Evolutionary conservation across 2,113 vertebrate genomes (phyloP).

Genomic region (Apteryx mantelli): DNA sequence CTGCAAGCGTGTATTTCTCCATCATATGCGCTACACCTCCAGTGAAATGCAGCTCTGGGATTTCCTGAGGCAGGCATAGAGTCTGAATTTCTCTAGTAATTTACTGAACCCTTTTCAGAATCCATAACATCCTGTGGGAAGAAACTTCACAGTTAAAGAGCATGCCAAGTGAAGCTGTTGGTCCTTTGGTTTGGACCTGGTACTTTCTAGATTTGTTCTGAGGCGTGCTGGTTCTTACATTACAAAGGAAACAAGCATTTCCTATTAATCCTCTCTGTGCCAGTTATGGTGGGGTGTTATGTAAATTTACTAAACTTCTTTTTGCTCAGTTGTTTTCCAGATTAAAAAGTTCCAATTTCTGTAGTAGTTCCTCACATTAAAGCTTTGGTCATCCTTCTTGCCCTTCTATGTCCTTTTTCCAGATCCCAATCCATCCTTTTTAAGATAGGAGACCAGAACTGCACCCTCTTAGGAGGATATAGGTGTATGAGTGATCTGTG

Average conservation of each 20-base stretch:
- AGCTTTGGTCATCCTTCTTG: too few species aligned
- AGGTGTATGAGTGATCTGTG: not conserved
- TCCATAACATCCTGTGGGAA: not conserved
- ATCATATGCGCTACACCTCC: not conserved
- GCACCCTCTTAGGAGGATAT: not conserved
- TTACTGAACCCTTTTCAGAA: not conserved
- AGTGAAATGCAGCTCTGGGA: not conserved
- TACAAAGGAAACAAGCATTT: not conserved
- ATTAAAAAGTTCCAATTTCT: not conserved
- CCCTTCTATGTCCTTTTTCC: not conserved
- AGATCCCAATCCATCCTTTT: not conserved
- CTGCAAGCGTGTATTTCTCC: not conserved
- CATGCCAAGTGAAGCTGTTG: not conserved
- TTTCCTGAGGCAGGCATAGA: not conserved
- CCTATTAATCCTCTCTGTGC: not conserved
- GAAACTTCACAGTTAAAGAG: not conserved
- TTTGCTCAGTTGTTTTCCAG: not conserved
- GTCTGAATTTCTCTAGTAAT: not conserved
- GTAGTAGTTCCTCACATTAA: not conserved
- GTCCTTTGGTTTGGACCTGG: not conserved
- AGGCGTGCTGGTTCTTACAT: not conserved
- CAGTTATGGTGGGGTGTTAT: not conserved
- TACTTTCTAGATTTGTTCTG: not conserved
- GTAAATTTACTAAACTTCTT: not conserved
- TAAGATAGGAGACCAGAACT: not conserved